Evolutionary conservation across 2,113 vertebrate species (phyloP).

Genomic region (Clarias macrocephalus): DNA sequence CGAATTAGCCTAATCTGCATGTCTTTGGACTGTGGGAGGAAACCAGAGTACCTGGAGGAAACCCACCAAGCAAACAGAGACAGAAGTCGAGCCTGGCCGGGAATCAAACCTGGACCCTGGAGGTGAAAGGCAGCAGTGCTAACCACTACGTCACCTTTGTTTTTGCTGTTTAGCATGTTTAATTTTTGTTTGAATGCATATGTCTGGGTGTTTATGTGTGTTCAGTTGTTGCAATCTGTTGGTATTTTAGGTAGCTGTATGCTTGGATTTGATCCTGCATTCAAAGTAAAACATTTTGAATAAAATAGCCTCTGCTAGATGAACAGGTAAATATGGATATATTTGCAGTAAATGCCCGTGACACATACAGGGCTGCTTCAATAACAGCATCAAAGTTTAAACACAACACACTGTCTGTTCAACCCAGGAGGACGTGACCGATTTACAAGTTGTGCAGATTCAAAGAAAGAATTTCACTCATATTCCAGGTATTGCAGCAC

Average conservation of each 20-base stretch:
- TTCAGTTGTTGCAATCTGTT: neutral
- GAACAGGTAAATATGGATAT: neutral
- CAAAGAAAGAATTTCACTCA: slow-evolving; percentile 1
- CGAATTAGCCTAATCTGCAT: too few species aligned
- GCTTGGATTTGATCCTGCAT: neutral
- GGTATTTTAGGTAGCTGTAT: neutral
- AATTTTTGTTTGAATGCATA: neutral
- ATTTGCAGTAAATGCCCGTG: neutral
- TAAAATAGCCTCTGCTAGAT: neutral
- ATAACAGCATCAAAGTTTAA: slow-evolving; percentile 7
- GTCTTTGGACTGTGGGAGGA: too few species aligned
- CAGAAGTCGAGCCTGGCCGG: too few species aligned
- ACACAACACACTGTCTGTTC: neutral
- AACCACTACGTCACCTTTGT: neutral
- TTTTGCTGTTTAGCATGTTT: neutral
- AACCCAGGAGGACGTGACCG: neutral
- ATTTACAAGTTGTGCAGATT: neutral
- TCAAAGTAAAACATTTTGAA: neutral
- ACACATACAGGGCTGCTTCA: neutral
- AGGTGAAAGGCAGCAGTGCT: too few species aligned
- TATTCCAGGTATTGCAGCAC: slow-evolving; percentile 22
- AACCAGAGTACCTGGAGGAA: too few species aligned
- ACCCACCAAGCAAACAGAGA: too few species aligned
- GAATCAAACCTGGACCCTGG: too few species aligned
- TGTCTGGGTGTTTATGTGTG: neutral